A percentile compares a stretch with the other conserved stretches of the same genome.
These are phyloP conservation scores for Ochropleura plecta DNA, from an alignment of 2,888 invertebrate species.

Conservation along the genomic window DNA sequence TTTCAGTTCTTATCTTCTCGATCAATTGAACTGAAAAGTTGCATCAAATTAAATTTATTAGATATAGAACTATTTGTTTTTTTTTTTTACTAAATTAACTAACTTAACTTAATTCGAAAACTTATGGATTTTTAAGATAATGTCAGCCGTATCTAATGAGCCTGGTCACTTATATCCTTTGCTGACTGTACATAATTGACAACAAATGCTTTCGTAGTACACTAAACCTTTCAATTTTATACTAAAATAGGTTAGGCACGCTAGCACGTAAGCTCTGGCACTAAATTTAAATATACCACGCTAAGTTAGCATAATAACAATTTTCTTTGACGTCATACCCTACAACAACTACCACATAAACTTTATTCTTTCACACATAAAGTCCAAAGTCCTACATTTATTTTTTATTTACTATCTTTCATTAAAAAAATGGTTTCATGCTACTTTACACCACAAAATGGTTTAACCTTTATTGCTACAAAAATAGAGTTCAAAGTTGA, in stretches of 20 bases:
- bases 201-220: slow-evolving; percentile 28
- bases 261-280: slow-evolving; percentile 55
- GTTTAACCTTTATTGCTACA: slow-evolving; percentile 13
- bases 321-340: slow-evolving; percentile 81
- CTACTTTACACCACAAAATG: not conserved
- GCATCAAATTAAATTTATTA: too few species aligned
- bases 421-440: slow-evolving; percentile 28
- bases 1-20: too few species aligned
- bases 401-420: slow-evolving; percentile 21
- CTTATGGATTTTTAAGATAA: too few species aligned
- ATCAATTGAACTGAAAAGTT: too few species aligned
- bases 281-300: slow-evolving; percentile 57
- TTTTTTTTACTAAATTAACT: too few species aligned
- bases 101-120: too few species aligned
- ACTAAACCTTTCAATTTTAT: slow-evolving; percentile 62
- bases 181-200: slow-evolving; percentile 22
- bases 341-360: slow-evolving; percentile 52
- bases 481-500: slow-evolving; percentile 24
- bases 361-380: slow-evolving; percentile 53
- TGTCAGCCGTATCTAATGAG: too few species aligned
- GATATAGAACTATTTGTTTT: too few species aligned
- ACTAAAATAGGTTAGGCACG: slow-evolving; percentile 68
- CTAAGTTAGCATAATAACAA: slow-evolving; percentile 73
- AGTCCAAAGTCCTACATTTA: slow-evolving; percentile 21
- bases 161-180: too few species aligned